A percentile compares a stretch with the other conserved stretches of the same genome.
Conservation (phyloP, 2,888 invertebrate species). For the Julus scanicus region DNA sequence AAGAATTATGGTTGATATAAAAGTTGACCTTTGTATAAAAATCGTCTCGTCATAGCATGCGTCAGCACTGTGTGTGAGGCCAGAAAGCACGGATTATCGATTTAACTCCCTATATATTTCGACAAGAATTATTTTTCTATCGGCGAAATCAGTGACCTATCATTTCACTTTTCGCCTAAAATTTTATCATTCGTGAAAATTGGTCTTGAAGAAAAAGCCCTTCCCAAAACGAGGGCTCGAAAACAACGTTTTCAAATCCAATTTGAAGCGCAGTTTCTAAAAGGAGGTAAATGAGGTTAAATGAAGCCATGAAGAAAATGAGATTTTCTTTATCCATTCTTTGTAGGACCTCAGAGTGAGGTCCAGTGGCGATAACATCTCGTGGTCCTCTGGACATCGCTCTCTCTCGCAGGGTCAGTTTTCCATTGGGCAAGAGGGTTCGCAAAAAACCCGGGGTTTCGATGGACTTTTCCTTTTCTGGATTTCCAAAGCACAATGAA, state of each 20-base stretch:
- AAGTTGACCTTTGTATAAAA: background rate
- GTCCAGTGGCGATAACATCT: conserved; percentile 45
- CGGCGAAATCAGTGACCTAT: background rate
- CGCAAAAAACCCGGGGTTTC: conserved; percentile 5
- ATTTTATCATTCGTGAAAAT: conserved; percentile 46
- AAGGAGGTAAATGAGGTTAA: conserved; percentile 44
- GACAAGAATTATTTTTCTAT: background rate
- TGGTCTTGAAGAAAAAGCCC: background rate
- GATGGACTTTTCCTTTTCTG: background rate
- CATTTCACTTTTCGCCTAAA: conserved; percentile 35
- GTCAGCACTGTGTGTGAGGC: background rate
- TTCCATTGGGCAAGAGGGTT: background rate
- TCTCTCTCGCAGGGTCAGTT: background rate
- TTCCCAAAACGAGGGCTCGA: background rate
- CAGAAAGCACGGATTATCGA: background rate
- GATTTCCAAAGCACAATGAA: conserved; percentile 33
- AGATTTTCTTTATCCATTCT: conserved; percentile 42
- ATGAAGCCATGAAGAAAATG: conserved; percentile 47
- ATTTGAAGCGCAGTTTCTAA: conserved; percentile 36
- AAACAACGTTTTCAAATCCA: conserved; percentile 23
- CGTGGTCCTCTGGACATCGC: conserved; percentile 9
- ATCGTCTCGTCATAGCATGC: background rate
- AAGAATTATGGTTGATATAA: too few species aligned
- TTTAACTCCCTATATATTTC: background rate
- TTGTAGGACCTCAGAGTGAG: conserved; percentile 21